Base-by-base conservation (phyloP, 2,888 invertebrate species). In the Nebria brevicollis region DNA sequence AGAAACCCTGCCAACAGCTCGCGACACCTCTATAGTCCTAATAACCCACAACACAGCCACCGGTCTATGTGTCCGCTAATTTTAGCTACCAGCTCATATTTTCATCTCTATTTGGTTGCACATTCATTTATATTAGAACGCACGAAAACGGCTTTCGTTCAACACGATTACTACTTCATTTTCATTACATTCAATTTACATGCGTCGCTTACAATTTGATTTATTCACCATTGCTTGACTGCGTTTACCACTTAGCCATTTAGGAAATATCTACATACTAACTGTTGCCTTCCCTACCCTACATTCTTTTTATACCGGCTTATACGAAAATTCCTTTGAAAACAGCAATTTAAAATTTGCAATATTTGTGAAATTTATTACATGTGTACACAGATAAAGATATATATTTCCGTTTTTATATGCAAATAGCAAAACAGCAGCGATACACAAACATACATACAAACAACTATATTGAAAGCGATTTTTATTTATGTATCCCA, bases 21-120 rank as follows among this genome's bases (percentile, higher is more conserved):
- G 54, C 54, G 54, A 54, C 54, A 54, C 54, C 54, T 54, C 54
- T 54, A 54, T 54, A 54, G 54, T 54, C 54, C 54, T 54, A 54
- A 54, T 11, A 11, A 54, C 54, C 54, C 54, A 54, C 13, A 54
- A 54, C 54, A 54, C 54, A 54, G 13, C 54, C 54, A 13, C 54
- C 8, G 11, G 13, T 13, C 8, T 13, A 7, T 13, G 13, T 13
- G 13, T 13, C 2, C 54, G 13, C 54, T 54, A 54, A 54, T 54
- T 54, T 54, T 54, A 54, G 54, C 54, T 54, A 8, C 54, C 54
- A 54, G 54, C 54, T 54, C 54, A 54, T 54, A 54, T 54, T 54
- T 54, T 54, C 54, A 54, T 54, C 54, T 54, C 54, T 54, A 54
- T 54, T 54, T 54, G 54, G 54, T 2, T 54, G 54, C 34, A 34